Conservation (phyloP, 2,888 invertebrate species). For the Rotaria magnacalcarata region DNA sequence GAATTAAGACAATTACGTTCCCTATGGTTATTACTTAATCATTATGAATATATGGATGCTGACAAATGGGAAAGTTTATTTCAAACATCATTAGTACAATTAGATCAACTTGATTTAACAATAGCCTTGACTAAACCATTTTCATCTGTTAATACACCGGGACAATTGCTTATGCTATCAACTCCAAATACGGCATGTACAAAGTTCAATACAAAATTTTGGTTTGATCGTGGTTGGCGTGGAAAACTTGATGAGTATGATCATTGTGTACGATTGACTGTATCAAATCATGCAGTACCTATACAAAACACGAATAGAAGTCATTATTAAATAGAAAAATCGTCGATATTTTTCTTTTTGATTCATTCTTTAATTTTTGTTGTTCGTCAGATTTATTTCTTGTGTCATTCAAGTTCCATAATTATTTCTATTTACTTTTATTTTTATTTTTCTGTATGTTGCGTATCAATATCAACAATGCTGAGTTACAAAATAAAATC, state of each 20-base stretch:
- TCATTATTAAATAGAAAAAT: neutral
- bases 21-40: neutral
- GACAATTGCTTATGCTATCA: neutral
- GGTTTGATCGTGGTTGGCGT: conserved; percentile 10
- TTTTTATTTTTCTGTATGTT: conserved; percentile 18
- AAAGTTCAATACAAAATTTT: neutral
- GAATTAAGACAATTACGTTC: neutral
- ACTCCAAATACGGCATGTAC: neutral
- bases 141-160: neutral
- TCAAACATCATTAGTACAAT: neutral
- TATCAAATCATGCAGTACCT: neutral
- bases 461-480: neutral
- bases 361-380: neutral
- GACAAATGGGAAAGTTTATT: neutral
- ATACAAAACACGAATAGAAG: neutral
- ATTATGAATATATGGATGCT: neutral
- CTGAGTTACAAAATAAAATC: neutral
- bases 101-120: conserved; percentile 10
- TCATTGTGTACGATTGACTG: conserved; percentile 16
- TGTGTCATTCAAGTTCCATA: neutral
- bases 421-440: neutral
- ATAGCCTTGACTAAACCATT: neutral
- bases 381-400: neutral
- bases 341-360: too few species aligned
- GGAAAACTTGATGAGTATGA: neutral